Percentiles rank a stretch among this genome's conserved stretches.
Evolutionary conservation across 2,113 vertebrate genomes (phyloP).

Genomic region (Chunga burmeisteri): DNA sequence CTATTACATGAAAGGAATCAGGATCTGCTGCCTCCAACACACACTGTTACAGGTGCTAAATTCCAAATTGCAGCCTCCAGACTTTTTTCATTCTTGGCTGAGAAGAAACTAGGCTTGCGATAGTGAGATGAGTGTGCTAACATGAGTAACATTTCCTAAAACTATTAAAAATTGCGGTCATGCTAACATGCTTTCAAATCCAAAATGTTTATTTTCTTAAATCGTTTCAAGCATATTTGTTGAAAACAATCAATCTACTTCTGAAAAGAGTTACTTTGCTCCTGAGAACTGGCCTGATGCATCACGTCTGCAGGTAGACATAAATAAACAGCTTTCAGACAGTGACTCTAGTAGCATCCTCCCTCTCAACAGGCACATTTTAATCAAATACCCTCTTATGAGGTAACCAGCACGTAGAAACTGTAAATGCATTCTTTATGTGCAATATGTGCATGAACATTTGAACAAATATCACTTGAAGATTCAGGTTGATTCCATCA

Average conservation of each 20-base stretch:
- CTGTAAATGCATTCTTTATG: not conserved
- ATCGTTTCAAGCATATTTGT: not conserved
- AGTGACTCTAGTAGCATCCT: not conserved
- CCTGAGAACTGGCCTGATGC: not conserved
- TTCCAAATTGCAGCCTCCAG: not conserved
- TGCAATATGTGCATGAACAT: not conserved
- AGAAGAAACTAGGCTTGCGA: not conserved
- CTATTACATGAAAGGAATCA: not conserved
- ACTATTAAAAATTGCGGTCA: not conserved
- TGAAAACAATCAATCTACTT: not conserved
- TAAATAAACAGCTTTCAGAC: not conserved
- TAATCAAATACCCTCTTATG: not conserved
- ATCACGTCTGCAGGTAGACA: not conserved
- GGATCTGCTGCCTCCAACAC: not conserved
- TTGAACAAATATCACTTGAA: not conserved
- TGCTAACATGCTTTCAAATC: not conserved
- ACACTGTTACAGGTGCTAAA: not conserved
- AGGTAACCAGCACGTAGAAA: not conserved
- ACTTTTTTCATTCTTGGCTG: not conserved
- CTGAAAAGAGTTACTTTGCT: slow-evolving; percentile 3
- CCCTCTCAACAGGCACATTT: not conserved
- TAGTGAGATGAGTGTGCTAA: not conserved
- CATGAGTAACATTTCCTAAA: not conserved
- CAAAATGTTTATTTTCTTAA: not conserved
- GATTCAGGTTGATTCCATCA: not conserved